These are phyloP conservation scores for Syndactyla subalaris DNA, from an alignment of 2,797 vertebrate genomes.

Conservation along the genomic window DNA sequence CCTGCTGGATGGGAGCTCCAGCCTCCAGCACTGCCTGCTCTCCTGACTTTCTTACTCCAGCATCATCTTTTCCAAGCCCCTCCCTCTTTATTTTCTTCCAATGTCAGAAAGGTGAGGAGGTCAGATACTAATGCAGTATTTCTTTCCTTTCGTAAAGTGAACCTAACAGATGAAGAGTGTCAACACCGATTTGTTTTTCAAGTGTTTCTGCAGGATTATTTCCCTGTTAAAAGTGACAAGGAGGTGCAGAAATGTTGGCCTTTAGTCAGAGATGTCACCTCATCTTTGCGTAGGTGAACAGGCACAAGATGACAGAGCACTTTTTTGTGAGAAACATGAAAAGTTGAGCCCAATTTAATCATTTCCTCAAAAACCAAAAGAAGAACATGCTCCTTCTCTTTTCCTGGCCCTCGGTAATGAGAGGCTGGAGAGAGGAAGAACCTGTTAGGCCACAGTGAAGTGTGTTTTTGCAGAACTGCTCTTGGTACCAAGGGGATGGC, in stretches of 20 bases:
- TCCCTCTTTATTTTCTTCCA: conserved; percentile 30
- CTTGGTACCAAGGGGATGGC: background rate
- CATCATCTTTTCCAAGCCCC: conserved; percentile 16
- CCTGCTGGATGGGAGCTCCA: background rate
- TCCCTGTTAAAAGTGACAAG: conserved; percentile 71
- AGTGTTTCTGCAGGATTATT: conserved; percentile 64
- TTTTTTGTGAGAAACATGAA: conserved; percentile 32
- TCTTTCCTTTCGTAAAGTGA: conserved; percentile 3
- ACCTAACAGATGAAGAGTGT: conserved; percentile 67
- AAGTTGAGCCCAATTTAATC: conserved; percentile 12
- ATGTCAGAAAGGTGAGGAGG: conserved; percentile 41
- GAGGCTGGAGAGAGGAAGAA: background rate
- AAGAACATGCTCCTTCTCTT: background rate
- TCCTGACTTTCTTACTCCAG: background rate
- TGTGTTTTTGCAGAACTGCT: background rate
- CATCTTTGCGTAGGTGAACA: conserved; percentile 40
- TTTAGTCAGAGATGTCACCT: conserved; percentile 59
- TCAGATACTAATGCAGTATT: conserved; percentile 55
- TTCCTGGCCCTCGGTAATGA: background rate
- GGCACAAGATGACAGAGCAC: conserved; percentile 19
- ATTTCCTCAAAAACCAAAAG: conserved; percentile 17
- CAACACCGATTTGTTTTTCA: conserved; percentile 65
- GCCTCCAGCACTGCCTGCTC: background rate
- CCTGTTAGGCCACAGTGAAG: background rate
- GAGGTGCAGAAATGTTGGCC: conserved; percentile 55